phyloP scores from a whole-genome alignment of 2,797 vertebrate species.

The Chiroxiphia lanceolata region DNA sequence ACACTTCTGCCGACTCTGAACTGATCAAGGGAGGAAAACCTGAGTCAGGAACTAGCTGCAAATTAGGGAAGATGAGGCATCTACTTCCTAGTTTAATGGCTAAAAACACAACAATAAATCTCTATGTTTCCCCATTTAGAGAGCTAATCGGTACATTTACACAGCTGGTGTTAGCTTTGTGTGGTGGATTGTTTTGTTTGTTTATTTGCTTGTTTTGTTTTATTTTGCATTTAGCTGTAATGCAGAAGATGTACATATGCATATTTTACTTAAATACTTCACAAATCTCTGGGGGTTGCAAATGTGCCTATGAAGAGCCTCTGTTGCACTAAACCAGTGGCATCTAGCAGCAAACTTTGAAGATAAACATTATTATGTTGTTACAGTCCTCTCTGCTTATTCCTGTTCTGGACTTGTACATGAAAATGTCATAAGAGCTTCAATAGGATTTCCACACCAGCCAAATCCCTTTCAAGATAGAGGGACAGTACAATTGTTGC shows the following conservation, averaged over 20 bases:
- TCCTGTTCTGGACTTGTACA: background rate
- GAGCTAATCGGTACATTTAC: constrained; percentile 47
- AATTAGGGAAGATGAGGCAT: constrained; percentile 63
- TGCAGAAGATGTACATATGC: background rate
- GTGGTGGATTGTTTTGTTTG: background rate
- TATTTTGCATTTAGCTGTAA: constrained; percentile 25
- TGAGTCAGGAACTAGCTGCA: constrained; percentile 62
- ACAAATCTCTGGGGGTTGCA: background rate
- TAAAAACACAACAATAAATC: constrained; percentile 57
- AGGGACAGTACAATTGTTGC: background rate
- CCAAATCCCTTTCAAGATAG: background rate
- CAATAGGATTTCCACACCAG: background rate
- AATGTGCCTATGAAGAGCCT: background rate
- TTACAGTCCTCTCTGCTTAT: background rate
- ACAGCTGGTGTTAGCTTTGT: constrained; percentile 37
- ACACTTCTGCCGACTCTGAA: constrained; percentile 50
- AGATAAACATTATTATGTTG: background rate
- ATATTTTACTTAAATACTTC: constrained; percentile 30
- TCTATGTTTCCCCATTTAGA: constrained; percentile 27
- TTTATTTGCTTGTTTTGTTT: background rate
- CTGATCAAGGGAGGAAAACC: constrained; percentile 30
- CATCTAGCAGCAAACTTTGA: background rate
- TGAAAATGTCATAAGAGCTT: background rate
- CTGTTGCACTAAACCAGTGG: background rate
- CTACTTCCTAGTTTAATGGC: constrained; percentile 46